Evolutionary conservation across 2,797 vertebrate genomes (phyloP).

Genomic region (Neomorphus geoffroyi): DNA sequence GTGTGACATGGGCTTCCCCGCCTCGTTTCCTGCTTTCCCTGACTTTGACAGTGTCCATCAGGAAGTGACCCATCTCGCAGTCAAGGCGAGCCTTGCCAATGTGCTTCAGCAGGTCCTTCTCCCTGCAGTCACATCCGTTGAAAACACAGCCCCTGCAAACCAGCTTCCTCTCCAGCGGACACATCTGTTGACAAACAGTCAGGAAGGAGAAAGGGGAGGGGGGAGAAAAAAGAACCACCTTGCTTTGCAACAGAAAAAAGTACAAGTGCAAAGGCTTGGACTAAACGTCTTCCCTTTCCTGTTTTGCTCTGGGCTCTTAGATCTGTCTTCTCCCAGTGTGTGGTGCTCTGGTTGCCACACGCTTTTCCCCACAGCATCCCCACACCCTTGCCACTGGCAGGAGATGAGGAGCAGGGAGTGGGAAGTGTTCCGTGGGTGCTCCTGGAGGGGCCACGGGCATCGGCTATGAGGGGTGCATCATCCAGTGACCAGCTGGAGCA

Average conservation of each 20-base stretch:
- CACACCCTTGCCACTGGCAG: no score
- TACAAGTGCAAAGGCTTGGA: background rate
- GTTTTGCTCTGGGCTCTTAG: background rate
- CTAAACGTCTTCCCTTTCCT: slow-evolving; percentile 13
- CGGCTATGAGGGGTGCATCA: background rate
- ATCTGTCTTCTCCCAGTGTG: background rate
- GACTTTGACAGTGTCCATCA: slow-evolving; percentile 61
- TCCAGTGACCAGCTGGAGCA: background rate
- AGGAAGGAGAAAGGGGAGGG: background rate
- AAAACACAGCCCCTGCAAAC: slow-evolving; percentile 51
- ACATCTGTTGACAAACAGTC: slow-evolving; percentile 57
- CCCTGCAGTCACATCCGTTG: slow-evolving; percentile 23
- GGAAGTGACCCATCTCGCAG: slow-evolving; percentile 55
- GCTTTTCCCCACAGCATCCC: no score
- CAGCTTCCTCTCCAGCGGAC: slow-evolving; percentile 32
- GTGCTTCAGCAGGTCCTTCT: slow-evolving; percentile 52
- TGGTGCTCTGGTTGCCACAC: background rate
- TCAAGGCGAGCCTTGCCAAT: slow-evolving; percentile 16
- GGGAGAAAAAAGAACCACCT: background rate
- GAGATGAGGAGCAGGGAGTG: background rate
- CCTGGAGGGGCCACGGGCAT: accelerated
- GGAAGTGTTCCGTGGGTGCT: background rate
- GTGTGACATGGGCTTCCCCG: background rate
- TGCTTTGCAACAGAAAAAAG: background rate
- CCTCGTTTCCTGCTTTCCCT: slow-evolving; percentile 29